Conservation (phyloP, 1,140 invertebrate genomes). For the Pseudomyrmex gracilis region DNA sequence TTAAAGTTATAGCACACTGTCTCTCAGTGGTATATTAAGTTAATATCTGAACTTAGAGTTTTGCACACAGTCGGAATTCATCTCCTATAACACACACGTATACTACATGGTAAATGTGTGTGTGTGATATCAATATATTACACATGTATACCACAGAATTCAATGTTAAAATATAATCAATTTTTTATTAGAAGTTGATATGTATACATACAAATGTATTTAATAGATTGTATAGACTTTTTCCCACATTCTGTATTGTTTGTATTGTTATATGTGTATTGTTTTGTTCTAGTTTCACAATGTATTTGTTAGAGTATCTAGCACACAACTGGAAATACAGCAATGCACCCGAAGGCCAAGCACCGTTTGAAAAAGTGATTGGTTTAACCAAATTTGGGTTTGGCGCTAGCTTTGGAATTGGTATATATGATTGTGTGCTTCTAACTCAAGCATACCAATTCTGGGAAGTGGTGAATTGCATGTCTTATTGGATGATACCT, state of each 20-base stretch:
- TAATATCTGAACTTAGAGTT: not conserved
- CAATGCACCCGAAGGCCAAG: conserved; percentile 90
- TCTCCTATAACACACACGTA: not conserved
- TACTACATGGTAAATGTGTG: not conserved
- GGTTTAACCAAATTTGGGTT: conserved; percentile 87
- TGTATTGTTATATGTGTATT: no score
- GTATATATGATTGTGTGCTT: conserved; percentile 86
- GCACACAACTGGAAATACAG: conserved; percentile 85
- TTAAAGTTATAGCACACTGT: not conserved
- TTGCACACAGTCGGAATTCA: not conserved
- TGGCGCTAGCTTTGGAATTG: conserved; percentile 80
- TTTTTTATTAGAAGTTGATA: no score
- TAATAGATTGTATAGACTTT: no score
- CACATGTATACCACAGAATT: not conserved
- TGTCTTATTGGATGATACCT: conserved; percentile 86
- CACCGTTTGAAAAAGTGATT: conserved; percentile 88
- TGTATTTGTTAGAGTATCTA: not conserved
- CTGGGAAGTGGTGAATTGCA: conserved; percentile 82
- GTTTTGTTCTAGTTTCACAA: conserved; percentile 19
- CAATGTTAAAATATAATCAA: no score
- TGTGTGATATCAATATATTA: not conserved
- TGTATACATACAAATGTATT: no score
- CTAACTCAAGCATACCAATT: conserved; percentile 87
- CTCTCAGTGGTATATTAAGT: not conserved
- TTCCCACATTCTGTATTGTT: no score